These are phyloP conservation scores for Elephas maximus DNA, from an alignment of 2,113 vertebrate genomes.

Conservation along the genomic window DNA sequence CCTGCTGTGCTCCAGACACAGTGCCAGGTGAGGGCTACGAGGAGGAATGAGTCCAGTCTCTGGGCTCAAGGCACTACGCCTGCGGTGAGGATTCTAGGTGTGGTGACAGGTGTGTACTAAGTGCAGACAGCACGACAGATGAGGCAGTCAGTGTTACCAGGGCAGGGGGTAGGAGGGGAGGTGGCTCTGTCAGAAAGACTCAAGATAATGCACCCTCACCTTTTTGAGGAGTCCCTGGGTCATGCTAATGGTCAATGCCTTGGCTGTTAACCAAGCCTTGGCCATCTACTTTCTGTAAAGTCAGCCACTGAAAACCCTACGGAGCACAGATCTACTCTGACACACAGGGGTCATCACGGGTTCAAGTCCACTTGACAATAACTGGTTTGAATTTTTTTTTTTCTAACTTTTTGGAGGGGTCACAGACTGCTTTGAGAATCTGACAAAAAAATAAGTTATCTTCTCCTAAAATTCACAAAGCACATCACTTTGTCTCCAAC, in stretches of 20 bases:
- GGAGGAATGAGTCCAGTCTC: background rate
- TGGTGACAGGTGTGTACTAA: background rate
- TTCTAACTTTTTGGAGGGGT: background rate
- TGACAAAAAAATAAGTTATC: background rate
- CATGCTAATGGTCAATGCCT: background rate
- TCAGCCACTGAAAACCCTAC: background rate
- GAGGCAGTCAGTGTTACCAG: background rate
- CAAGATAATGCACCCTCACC: background rate
- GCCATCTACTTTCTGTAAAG: background rate
- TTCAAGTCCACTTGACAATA: background rate
- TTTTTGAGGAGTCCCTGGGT: background rate
- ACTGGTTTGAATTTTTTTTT: background rate
- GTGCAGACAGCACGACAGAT: background rate
- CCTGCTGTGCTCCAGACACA: background rate
- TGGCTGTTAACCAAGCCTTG: background rate
- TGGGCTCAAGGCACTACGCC: background rate
- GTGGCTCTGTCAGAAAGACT: background rate
- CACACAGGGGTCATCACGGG: background rate
- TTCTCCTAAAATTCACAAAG: constrained; percentile 15
- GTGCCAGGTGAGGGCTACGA: background rate
- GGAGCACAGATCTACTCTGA: background rate
- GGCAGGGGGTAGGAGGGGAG: background rate
- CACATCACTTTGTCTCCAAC: background rate
- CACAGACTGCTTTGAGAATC: background rate
- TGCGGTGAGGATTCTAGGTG: background rate